A percentile compares a stretch with the other conserved stretches of the same genome.
Evolutionary conservation across 2,888 invertebrate genomes (phyloP).

Genomic region (Liposcelis brunnea): DNA sequence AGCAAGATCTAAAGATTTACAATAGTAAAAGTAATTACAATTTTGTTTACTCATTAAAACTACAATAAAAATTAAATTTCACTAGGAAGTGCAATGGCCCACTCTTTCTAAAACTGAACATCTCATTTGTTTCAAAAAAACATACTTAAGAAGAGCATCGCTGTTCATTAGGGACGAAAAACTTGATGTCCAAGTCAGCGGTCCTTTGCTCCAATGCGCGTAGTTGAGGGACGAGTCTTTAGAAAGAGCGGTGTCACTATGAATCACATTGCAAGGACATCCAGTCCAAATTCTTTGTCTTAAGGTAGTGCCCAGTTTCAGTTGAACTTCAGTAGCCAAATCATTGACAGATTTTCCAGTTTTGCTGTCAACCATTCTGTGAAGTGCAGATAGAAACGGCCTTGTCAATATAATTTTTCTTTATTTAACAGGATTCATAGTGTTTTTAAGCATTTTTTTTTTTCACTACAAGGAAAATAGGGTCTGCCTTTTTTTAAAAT

Average conservation of each 20-base stretch:
- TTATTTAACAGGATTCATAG: background rate
- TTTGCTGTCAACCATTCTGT: too few species aligned
- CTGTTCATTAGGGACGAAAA: constrained; percentile 23
- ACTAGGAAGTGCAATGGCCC: too few species aligned
- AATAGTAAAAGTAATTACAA: constrained; percentile 11
- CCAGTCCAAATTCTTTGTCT: constrained; percentile 56
- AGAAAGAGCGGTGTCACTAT: constrained; percentile 4
- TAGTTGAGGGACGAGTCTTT: constrained; percentile 2
- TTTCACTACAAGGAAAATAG: background rate
- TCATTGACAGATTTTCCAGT: too few species aligned
- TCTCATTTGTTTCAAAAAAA: constrained; percentile 4
- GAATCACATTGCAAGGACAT: constrained; percentile 12
- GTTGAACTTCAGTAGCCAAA: constrained; percentile 35
- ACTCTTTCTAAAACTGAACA: constrained; percentile 6
- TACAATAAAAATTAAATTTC: too few species aligned
- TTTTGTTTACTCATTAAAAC: constrained; percentile 3
- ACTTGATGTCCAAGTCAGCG: background rate
- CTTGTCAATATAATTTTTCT: background rate
- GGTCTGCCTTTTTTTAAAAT: background rate
- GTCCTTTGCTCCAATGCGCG: constrained; percentile 7
- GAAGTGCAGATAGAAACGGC: too few species aligned
- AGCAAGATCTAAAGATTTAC: constrained; percentile 43
- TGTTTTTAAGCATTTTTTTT: background rate
- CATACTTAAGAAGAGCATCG: constrained; percentile 39
- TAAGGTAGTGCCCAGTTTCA: constrained; percentile 41